phyloP scores from a whole-genome alignment of 1,140 invertebrate species.

The Drosophila rhopaloa region DNA sequence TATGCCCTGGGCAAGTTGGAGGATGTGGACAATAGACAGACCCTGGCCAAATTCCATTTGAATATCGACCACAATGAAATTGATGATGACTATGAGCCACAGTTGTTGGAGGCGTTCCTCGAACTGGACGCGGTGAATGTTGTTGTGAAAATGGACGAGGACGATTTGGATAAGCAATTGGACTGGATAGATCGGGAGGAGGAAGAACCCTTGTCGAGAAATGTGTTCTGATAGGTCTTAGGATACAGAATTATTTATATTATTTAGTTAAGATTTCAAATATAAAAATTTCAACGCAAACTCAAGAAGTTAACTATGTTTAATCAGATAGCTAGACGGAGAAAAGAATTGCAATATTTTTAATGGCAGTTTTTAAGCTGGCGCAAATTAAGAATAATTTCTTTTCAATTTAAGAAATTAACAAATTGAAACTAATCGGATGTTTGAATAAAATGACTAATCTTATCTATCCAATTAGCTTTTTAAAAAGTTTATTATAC shows the following conservation, averaged over 20 bases:
- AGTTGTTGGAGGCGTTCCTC: conserved; percentile 47
- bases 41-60: conserved; percentile 47
- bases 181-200: conserved; percentile 15
- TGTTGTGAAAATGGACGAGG: background rate
- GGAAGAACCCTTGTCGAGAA: conserved; percentile 45
- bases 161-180: conserved; percentile 42
- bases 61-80: conserved; percentile 26
- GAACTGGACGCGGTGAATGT: conserved; percentile 25
- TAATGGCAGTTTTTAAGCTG: too few relatives aligned
- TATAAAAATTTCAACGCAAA: too few relatives aligned
- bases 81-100: conserved; percentile 56
- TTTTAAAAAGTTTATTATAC: too few relatives aligned
- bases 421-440: too few relatives aligned
- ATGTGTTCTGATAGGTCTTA: background rate
- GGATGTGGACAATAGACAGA: conserved; percentile 52
- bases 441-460: too few relatives aligned
- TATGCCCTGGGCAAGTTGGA: conserved; percentile 85
- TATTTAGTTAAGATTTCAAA: background rate
- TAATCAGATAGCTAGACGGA: too few relatives aligned
- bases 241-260: background rate
- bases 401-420: too few relatives aligned
- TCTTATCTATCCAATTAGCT: too few relatives aligned
- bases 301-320: too few relatives aligned
- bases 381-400: too few relatives aligned
- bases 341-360: too few relatives aligned